These are phyloP conservation scores for Drosophila picticornis DNA, from an alignment of 2,888 invertebrate genomes.

Conservation along the genomic window DNA sequence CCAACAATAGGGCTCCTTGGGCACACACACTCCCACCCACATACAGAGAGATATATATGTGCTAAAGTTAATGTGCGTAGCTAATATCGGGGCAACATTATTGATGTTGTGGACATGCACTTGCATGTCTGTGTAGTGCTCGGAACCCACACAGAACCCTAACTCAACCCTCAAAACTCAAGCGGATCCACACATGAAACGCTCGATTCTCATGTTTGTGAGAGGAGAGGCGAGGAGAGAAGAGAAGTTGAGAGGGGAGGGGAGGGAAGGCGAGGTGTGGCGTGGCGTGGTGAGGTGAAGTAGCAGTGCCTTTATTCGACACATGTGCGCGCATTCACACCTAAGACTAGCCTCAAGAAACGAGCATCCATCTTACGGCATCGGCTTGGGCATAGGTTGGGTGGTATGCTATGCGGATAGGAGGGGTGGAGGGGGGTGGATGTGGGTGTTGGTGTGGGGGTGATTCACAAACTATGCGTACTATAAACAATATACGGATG, in stretches of 20 bases:
- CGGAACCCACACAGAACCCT: slow-evolving; percentile 4
- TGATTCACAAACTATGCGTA: slow-evolving; percentile 13
- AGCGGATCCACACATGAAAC: slow-evolving; percentile 46
- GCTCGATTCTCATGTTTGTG: slow-evolving; percentile 19
- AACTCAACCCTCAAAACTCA: slow-evolving; percentile 10
- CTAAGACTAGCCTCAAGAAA: slow-evolving; percentile 66
- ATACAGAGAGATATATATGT: slow-evolving; percentile 13
- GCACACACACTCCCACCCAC: slow-evolving; percentile 17
- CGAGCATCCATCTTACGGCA: slow-evolving; percentile 27
- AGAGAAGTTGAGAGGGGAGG: neutral
- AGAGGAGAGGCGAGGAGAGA: slow-evolving; percentile 1
- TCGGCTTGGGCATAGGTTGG: neutral
- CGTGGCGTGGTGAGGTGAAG: neutral
- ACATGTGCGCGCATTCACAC: slow-evolving; percentile 81
- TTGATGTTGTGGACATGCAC: slow-evolving; percentile 72
- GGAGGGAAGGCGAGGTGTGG: neutral
- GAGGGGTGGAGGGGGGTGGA: neutral
- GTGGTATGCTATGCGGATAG: neutral
- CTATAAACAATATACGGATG: slow-evolving; percentile 35
- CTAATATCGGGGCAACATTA: slow-evolving; percentile 74
- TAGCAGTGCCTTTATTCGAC: slow-evolving; percentile 64
- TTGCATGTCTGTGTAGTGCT: slow-evolving; percentile 52
- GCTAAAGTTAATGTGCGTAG: slow-evolving; percentile 74
- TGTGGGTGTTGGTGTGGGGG: neutral
- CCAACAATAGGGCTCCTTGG: slow-evolving; percentile 7